Conservation (phyloP, 1,140 invertebrate species). For the Halesus radiatus region DNA sequence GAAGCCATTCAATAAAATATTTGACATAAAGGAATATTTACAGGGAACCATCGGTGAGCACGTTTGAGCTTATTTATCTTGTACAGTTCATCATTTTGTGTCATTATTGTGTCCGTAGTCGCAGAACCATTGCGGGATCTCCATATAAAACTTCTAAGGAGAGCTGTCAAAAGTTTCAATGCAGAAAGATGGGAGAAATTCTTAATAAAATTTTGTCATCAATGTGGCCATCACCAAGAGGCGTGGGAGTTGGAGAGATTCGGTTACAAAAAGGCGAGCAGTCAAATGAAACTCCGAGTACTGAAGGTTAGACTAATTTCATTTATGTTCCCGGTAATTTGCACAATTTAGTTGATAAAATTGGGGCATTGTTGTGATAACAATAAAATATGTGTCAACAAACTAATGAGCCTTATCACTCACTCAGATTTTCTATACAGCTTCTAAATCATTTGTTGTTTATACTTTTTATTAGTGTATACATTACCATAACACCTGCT, state of each 20-base stretch:
- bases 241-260: slow-evolving; percentile 97
- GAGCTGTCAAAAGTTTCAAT: slow-evolving; percentile 86
- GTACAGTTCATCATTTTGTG: not conserved
- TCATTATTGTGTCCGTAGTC: slow-evolving; percentile 75
- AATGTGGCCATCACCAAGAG: slow-evolving; percentile 87
- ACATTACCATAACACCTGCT: no score
- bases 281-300: slow-evolving; percentile 88
- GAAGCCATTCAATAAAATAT: slow-evolving; percentile 56
- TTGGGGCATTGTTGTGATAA: slow-evolving; percentile 5
- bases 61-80: slow-evolving; percentile 19
- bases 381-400: not conserved
- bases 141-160: slow-evolving; percentile 90
- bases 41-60: slow-evolving; percentile 36
- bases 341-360: not conserved
- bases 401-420: not conserved
- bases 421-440: no score
- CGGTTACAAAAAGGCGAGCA: slow-evolving; percentile 93
- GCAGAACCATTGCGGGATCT: slow-evolving; percentile 84
- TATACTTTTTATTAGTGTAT: no score
- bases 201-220: slow-evolving; percentile 92
- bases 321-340: no score
- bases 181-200: slow-evolving; percentile 92
- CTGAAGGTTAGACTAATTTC: slow-evolving; percentile 76
- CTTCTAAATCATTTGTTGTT: no score
- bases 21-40: slow-evolving; percentile 63